These are phyloP conservation scores for Vicugna pacos DNA, from an alignment of 2,113 vertebrate genomes.

Conservation along the genomic window DNA sequence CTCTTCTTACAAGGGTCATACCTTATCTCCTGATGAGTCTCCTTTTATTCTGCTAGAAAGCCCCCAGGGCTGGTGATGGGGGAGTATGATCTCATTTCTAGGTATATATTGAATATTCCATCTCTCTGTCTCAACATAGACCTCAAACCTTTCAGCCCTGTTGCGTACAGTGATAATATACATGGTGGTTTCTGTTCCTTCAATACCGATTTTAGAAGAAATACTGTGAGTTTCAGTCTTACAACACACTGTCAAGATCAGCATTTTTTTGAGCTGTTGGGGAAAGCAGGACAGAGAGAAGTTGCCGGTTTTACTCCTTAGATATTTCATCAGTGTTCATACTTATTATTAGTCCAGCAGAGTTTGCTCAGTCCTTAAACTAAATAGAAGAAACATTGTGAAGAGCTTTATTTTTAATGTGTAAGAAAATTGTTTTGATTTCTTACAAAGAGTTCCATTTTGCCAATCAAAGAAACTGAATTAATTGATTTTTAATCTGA, in stretches of 20 bases:
- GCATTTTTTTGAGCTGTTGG: neutral
- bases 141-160: neutral
- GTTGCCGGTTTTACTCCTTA: neutral
- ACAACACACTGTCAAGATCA: neutral
- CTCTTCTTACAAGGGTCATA: neutral
- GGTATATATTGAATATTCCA: neutral
- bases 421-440: constrained; percentile 32
- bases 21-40: neutral
- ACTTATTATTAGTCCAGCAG: constrained; percentile 33
- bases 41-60: neutral
- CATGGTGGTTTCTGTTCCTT: neutral
- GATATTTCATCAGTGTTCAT: neutral
- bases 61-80: neutral
- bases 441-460: constrained; percentile 27
- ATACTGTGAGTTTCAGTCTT: neutral
- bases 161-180: neutral
- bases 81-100: neutral
- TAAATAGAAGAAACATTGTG: neutral
- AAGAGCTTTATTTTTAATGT: neutral
- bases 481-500: constrained; percentile 58
- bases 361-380: neutral
- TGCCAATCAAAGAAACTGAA: constrained; percentile 52
- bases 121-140: neutral
- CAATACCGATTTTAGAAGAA: neutral
- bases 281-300: neutral